phyloP scores from a whole-genome alignment of 2,113 vertebrate species.

The Otolemur garnettii region DNA sequence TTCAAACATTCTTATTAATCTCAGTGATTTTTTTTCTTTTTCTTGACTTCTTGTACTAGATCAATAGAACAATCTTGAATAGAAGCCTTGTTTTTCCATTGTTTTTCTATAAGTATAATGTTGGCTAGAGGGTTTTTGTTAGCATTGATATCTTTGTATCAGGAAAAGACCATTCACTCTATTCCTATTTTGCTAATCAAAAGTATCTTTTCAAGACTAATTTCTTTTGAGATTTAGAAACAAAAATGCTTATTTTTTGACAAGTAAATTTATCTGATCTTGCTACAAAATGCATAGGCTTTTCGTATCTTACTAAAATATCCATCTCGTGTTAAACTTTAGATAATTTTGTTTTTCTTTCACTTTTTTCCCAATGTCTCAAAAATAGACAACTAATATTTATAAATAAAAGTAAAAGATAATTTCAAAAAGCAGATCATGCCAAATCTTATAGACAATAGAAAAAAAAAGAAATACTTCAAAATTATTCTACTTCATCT shows the following conservation, averaged over 20 bases:
- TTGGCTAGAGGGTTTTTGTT: background rate
- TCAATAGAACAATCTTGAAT: background rate
- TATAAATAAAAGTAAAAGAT: too few relatives aligned
- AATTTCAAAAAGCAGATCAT: too few relatives aligned
- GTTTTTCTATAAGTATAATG: background rate
- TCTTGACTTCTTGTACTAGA: background rate
- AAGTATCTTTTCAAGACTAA: background rate
- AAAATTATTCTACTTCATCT: too few relatives aligned
- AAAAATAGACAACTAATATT: too few relatives aligned
- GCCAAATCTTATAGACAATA: too few relatives aligned
- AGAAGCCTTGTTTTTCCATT: slow-evolving; percentile 3
- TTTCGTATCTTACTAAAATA: background rate
- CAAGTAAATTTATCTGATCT: background rate
- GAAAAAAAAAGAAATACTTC: too few relatives aligned
- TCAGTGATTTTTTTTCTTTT: background rate
- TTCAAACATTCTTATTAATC: background rate
- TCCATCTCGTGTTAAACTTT: background rate
- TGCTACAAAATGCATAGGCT: background rate
- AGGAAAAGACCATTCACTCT: background rate
- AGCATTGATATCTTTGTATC: background rate
- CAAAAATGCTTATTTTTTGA: slow-evolving; percentile 7
- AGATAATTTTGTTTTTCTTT: background rate
- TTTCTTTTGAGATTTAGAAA: slow-evolving; percentile 3
- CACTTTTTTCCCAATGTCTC: too few relatives aligned
- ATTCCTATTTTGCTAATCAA: background rate